Evolutionary conservation across 2,113 vertebrate genomes (phyloP), one percentile per base, ranked within the genome.

Genomic region (Pontoporia blainvillei): DNA sequence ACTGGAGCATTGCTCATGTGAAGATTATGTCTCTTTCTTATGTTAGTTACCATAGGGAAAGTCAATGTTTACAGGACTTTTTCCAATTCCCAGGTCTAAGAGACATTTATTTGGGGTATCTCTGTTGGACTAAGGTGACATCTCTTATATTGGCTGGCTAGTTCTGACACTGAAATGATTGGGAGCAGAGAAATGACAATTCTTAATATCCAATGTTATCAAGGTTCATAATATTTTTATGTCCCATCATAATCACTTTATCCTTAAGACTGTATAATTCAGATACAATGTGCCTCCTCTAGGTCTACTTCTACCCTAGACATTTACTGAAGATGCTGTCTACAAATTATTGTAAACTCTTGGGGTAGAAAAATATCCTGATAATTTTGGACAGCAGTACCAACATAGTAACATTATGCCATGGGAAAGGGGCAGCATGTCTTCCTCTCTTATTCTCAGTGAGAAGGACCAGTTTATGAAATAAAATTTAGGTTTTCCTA

Each of bases 331-430:
- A 75, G 17, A 11, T 49, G 14, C 0, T 46, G 6, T 5, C 1
- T 71, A 81, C 0, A 27, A 25, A 31, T 27, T 66, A 52, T 25
- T 66, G 8, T 18, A 39, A 90, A 44, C 1, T 39, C 4, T 17
- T 64, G 23, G 20, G 5, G 3, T 29, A 54, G 13, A 78, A 73
- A 66, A 54, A 29, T 7, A 54, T 9, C 31, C 14, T 72, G 41
- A 4, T 34, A 20, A 41, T 52, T 85, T 72, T 14, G 34, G 17
- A 39, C 41, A 75, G 8, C n/a, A 86, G 5, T 0, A 59, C 9
- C 0, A 0, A 29, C 7, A 36, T 15, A 17, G 5, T 62, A 39
- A 72, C 25, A 10, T 29, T 57, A 27, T 34, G 1, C 10, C 39
- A 0, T 23, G 34, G 27, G 23, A 44, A 86, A 83, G 15, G 36